These are phyloP conservation scores for Clistopyga incitator DNA, from an alignment of 2,888 invertebrate species.

Conservation along the genomic window DNA sequence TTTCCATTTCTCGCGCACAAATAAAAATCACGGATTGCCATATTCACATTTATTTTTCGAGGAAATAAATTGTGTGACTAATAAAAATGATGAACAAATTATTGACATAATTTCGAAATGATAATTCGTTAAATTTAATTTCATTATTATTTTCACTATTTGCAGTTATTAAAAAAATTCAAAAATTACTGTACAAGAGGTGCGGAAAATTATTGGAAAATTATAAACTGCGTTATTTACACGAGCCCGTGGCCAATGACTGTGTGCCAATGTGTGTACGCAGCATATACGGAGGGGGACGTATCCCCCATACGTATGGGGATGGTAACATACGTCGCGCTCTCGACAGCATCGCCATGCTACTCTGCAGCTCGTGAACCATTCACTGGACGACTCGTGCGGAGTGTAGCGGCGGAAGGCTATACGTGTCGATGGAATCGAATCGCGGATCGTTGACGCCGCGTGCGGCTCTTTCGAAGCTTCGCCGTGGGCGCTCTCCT, in stretches of 20 bases:
- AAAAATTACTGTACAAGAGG: too few species aligned
- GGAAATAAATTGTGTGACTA: too few species aligned
- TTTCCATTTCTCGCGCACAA: too few species aligned
- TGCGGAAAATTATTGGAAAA: too few species aligned
- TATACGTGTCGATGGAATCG: constrained; percentile 65
- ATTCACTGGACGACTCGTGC: constrained; percentile 47
- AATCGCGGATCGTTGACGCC: constrained; percentile 65
- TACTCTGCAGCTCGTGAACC: constrained; percentile 28
- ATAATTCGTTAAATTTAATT: too few species aligned
- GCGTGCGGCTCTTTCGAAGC: not conserved
- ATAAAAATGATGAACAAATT: too few species aligned
- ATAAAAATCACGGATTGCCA: too few species aligned
- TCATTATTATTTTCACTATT: too few species aligned
- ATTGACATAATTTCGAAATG: too few species aligned
- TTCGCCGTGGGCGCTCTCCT: constrained; percentile 52
- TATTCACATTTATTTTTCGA: too few species aligned
- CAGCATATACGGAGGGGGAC: constrained; percentile 29
- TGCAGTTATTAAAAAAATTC: too few species aligned
- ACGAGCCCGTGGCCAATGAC: not conserved
- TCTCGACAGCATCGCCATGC: constrained; percentile 26
- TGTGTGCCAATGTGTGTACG: not conserved
- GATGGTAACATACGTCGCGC: constrained; percentile 59
- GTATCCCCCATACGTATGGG: constrained; percentile 42
- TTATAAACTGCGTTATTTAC: too few species aligned
- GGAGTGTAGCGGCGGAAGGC: constrained; percentile 3